Conservation (phyloP, 35 echinoderm and acorn worm genomes). For the Acanthaster planci region DNA sequence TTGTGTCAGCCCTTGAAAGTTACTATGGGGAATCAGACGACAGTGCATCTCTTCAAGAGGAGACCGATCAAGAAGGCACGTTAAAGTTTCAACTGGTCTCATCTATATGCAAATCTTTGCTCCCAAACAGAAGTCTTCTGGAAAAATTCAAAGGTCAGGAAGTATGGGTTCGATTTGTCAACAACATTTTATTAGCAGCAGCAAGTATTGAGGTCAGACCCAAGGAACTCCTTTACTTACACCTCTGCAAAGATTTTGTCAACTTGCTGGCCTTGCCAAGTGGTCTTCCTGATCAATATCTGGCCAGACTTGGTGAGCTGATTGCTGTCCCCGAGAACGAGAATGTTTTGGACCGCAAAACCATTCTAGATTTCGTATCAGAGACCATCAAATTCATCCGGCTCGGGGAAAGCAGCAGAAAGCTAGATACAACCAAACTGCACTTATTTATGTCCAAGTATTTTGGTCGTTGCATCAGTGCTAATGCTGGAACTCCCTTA, state of each 20-base stretch:
- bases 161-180: conserved; percentile 20
- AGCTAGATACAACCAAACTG: not conserved
- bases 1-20: not conserved
- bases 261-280: not conserved
- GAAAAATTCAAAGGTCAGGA: not conserved
- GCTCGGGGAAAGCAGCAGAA: not conserved
- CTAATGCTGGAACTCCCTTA: conserved; percentile 33
- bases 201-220: conserved; percentile 18
- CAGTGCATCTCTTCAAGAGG: not conserved
- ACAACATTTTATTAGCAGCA: conserved; percentile 23
- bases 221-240: conserved; percentile 17
- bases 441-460: conserved; percentile 29
- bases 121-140: conserved; percentile 20
- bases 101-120: conserved; percentile 24
- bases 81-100: conserved; percentile 14
- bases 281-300: not conserved
- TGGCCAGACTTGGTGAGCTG: conserved; percentile 14
- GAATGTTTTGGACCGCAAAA: conserved; percentile 18
- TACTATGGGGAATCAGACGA: not conserved
- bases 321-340: not conserved
- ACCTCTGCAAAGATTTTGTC: conserved; percentile 44
- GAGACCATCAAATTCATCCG: not conserved
- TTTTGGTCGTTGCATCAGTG: conserved; percentile 40
- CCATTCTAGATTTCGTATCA: conserved; percentile 1
- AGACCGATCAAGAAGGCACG: not conserved